These are phyloP conservation scores for Eunapius fragilis DNA, from an alignment of 37 sponge, comb jelly and placozoan species.

Conservation along the genomic window DNA sequence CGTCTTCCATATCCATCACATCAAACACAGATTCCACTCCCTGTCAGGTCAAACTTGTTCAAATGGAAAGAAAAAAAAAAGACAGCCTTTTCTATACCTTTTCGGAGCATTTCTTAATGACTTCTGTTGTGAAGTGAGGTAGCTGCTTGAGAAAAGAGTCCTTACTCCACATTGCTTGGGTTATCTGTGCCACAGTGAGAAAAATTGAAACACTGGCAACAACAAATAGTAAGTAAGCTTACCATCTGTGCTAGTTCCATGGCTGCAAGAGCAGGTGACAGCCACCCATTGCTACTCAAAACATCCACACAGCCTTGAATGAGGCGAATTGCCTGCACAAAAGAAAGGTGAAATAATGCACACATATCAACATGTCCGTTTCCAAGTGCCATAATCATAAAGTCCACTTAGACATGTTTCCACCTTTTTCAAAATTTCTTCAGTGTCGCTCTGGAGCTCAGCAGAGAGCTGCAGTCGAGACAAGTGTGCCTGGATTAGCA, in stretches of 20 bases:
- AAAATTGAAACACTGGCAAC: not conserved
- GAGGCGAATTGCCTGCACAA: conserved; percentile 78
- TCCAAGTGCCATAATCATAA: not conserved
- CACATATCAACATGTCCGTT: no score
- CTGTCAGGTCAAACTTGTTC: conserved; percentile 10
- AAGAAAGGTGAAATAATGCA: not conserved
- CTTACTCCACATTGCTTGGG: conserved; percentile 99
- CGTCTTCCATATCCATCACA: conserved; percentile 98
- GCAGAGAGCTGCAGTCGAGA: conserved; percentile 92
- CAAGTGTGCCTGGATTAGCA: conserved; percentile 96
- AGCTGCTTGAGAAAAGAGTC: conserved; percentile 98
- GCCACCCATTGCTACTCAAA: conserved; percentile 97
- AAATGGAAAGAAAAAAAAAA: not conserved
- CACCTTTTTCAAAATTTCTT: conserved; percentile 91
- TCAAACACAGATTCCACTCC: conserved; percentile 95
- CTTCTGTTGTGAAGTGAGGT: conserved; percentile 94
- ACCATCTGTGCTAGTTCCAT: conserved; percentile 99
- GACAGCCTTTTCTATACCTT: conserved; percentile 37
- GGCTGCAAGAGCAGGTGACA: conserved; percentile 92
- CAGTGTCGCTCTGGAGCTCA: conserved; percentile 97
- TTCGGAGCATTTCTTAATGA: conserved; percentile 89
- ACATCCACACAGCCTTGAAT: conserved; percentile 99
- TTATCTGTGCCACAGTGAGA: conserved; percentile 21
- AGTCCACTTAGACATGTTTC: not conserved
- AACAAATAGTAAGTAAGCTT: not conserved